A percentile compares a stretch with the other conserved stretches of the same genome.
These are phyloP conservation scores for Tragelaphus strepsiceros DNA, from an alignment of 2,113 vertebrate species.

Conservation along the genomic window DNA sequence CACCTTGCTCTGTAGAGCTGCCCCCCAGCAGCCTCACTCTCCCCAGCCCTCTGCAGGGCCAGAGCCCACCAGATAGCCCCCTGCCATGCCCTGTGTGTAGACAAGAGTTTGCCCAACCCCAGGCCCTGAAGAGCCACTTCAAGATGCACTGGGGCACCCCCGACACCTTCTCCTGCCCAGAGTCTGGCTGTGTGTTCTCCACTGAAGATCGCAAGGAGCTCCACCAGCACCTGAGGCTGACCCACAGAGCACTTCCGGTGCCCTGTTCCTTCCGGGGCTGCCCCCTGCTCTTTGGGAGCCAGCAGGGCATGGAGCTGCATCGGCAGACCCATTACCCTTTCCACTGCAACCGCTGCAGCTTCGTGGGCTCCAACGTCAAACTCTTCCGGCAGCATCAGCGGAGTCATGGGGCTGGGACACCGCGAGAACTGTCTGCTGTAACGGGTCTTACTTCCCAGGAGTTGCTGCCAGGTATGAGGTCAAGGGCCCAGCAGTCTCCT, in stretches of 20 bases:
- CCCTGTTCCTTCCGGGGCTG: constrained; percentile 82
- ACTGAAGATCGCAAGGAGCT: constrained; percentile 76
- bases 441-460: constrained; percentile 26
- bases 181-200: constrained; percentile 79
- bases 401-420: constrained; percentile 55
- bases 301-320: constrained; percentile 84
- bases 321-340: constrained; percentile 83
- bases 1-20: constrained; percentile 17
- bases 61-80: not conserved
- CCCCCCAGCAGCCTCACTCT: not conserved
- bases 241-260: constrained; percentile 75
- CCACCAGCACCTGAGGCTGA: constrained; percentile 77
- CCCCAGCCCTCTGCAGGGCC: constrained; percentile 20
- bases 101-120: constrained; percentile 73
- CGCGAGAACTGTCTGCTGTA: not conserved
- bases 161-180: constrained; percentile 75
- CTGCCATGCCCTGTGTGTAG: constrained; percentile 81
- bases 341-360: constrained; percentile 83
- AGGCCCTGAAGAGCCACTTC: constrained; percentile 85
- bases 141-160: constrained; percentile 68
- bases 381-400: constrained; percentile 82
- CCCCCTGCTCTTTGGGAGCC: constrained; percentile 78
- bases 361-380: constrained; percentile 81
- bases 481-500: not conserved
- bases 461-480: constrained; percentile 50